Evolutionary conservation across 2,113 vertebrate genomes (phyloP), one percentile per base, ranked within the genome.

Genomic region (Hyaena hyaena): DNA sequence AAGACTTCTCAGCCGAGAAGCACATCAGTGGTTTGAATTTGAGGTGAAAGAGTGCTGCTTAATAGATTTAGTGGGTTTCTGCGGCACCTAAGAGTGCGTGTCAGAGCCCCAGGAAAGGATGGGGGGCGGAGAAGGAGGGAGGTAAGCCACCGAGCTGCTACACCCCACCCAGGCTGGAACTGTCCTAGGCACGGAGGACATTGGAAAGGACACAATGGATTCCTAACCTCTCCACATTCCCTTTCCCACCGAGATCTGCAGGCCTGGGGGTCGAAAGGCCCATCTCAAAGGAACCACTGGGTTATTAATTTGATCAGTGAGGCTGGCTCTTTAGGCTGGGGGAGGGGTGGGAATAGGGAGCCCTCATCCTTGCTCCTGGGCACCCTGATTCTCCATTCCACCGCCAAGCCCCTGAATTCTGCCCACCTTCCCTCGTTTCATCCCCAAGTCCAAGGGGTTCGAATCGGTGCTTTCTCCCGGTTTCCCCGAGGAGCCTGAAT

Each of bases 281-380:
- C 82, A 89, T 50, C 90, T 96, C 91, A 97, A 92, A 93, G 88
- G 65, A 79, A 87, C n/a, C 85, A 82, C 71, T 76, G 86, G 65
- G 31, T 97, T 98, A 98, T 97, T 97, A 95, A 97, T 96, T 94
- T 97, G 84, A 90, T 93, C 88, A 24, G 82, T 9, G 23, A 95
- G 69, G 58, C 93, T 93, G 58, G 90, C 65, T 91, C 79, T 77
- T 87, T 61, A 55, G 82, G 35, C 65, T 58, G 87, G 95, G 94
- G 97, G 97, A 93, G 61, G 97, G 88, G 88, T 96, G 97, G 88
- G 97, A 95, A 96, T 86, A 58, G 15, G n/a, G 50, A 55, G 61
- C 14, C 80, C 63, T 23, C 45, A 11, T 43, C 35, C 66, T 81
- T 15, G 63, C 31, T 26, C 74, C 4, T 1, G 48, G 0, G 66